Percentiles rank a stretch among this genome's conserved stretches.
Conservation (phyloP, 2,113 vertebrate species). For the Mohoua ochrocephala region DNA sequence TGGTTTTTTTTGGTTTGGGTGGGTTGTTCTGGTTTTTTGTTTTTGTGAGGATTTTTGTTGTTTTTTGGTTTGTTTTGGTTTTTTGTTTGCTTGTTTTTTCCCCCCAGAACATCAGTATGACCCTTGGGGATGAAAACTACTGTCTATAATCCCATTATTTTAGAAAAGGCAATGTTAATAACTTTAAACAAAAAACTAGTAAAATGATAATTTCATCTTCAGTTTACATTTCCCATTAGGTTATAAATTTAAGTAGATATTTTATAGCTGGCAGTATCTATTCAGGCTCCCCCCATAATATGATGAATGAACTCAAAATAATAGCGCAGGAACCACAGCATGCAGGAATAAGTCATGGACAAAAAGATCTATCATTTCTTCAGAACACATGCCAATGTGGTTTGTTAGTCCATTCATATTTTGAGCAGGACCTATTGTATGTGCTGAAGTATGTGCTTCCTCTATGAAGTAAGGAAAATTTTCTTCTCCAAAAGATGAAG, state of each 20-base stretch:
- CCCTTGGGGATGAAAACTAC: background rate
- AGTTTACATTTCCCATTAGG: slow-evolving; percentile 26
- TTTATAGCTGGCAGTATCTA: slow-evolving; percentile 18
- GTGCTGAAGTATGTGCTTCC: background rate
- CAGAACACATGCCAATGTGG: background rate
- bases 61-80: background rate
- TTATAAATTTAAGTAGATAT: slow-evolving; percentile 18
- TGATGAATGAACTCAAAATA: slow-evolving; percentile 21
- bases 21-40: background rate
- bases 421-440: background rate
- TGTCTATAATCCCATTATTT: background rate
- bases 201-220: slow-evolving; percentile 38
- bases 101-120: background rate
- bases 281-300: background rate
- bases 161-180: background rate
- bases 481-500: slow-evolving; percentile 26
- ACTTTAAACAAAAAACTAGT: background rate
- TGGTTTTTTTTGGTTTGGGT: background rate
- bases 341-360: slow-evolving; percentile 14
- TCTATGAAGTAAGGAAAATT: background rate
- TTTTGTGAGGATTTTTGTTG: background rate
- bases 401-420: slow-evolving; percentile 17
- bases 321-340: slow-evolving; percentile 7
- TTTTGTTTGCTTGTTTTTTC: background rate
- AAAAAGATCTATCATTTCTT: slow-evolving; percentile 30